Evolutionary conservation across 2,797 vertebrate genomes (phyloP).

Genomic region (Syngnathus acus): DNA sequence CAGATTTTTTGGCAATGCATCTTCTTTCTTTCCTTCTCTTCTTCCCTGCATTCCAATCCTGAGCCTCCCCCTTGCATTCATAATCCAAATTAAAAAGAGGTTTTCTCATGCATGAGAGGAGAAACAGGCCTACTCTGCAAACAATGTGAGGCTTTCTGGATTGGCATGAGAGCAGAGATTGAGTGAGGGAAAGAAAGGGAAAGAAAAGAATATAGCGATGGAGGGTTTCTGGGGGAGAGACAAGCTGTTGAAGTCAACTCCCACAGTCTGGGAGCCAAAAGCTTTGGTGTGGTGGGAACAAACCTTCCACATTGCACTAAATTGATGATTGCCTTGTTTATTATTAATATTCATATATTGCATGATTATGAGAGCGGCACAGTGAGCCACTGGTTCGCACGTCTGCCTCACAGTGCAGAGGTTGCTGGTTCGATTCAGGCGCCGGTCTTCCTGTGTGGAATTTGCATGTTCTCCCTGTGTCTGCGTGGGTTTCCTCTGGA

Average conservation of each 20-base stretch:
- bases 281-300: neutral
- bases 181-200: neutral
- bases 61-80: conserved; percentile 6
- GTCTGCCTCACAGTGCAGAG: too few relatives aligned
- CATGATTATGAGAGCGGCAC: neutral
- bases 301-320: neutral
- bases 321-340: neutral
- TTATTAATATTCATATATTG: neutral
- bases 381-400: too few relatives aligned
- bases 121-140: conserved; percentile 21
- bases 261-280: neutral
- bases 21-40: neutral
- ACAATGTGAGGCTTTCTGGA: conserved; percentile 50
- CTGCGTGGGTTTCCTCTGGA: too few relatives aligned
- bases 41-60: conserved; percentile 1
- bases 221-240: conserved; percentile 7
- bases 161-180: conserved; percentile 26
- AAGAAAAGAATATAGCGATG: neutral
- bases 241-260: neutral
- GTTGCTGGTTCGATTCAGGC: too few relatives aligned
- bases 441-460: too few relatives aligned
- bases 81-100: conserved; percentile 19
- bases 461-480: too few relatives aligned
- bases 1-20: neutral
- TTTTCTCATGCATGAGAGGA: conserved; percentile 42